phyloP scores from a whole-genome alignment of 2,888 invertebrate species.

The Xestobium rufovillosum region DNA sequence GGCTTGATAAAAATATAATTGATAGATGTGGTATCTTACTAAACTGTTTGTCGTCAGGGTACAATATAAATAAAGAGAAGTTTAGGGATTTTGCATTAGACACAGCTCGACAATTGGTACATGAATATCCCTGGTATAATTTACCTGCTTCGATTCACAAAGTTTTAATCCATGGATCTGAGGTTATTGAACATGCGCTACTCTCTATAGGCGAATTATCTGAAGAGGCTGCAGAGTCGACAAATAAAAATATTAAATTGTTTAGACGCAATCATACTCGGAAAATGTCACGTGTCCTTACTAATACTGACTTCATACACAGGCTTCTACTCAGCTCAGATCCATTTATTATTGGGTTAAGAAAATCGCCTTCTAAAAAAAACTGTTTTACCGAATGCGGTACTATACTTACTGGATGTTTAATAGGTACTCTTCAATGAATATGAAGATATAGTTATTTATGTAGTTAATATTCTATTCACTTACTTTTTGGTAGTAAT shows the following conservation, averaged over 20 bases:
- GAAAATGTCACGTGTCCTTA: slow-evolving; percentile 11
- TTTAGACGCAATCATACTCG: slow-evolving; percentile 7
- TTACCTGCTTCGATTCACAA: slow-evolving; percentile 12
- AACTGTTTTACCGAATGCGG: too few relatives aligned
- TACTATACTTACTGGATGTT: too few relatives aligned
- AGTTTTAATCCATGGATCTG: slow-evolving; percentile 13
- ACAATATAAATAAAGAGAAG: neutral
- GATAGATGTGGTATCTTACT: slow-evolving; percentile 6
- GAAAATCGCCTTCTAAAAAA: too few relatives aligned
- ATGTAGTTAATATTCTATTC: too few relatives aligned
- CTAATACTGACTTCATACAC: slow-evolving; percentile 10
- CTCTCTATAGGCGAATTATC: slow-evolving; percentile 12
- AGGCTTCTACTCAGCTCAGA: too few relatives aligned
- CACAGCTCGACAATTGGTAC: too few relatives aligned
- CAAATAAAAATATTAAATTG: too few relatives aligned
- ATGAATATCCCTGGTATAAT: too few relatives aligned
- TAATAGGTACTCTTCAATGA: too few relatives aligned
- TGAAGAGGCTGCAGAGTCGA: slow-evolving; percentile 13
- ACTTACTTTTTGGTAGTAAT: too few relatives aligned
- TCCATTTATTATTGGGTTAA: too few relatives aligned
- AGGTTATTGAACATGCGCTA: slow-evolving; percentile 9
- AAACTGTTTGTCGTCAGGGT: slow-evolving; percentile 3
- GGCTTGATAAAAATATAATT: slow-evolving; percentile 10
- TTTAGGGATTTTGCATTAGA: slow-evolving; percentile 1
- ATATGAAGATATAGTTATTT: too few relatives aligned